Percentiles rank a stretch among this genome's conserved stretches.
Evolutionary conservation across 1,140 invertebrate genomes (phyloP).

Genomic region (Drosophila micromelanica): DNA sequence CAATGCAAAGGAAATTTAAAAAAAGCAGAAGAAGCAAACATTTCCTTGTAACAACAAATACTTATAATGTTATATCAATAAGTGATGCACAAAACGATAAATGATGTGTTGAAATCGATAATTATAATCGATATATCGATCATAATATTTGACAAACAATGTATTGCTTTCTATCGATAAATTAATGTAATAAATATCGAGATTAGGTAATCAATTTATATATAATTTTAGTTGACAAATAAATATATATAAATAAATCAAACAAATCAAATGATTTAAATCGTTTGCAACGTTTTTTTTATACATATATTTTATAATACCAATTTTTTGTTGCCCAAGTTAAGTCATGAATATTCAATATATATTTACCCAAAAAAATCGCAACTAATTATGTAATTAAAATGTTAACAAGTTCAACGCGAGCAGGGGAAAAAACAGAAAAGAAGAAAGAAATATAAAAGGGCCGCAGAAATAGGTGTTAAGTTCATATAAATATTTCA

Average conservation of each 20-base stretch:
- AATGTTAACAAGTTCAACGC: conserved; percentile 48
- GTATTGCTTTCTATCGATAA: too few species aligned
- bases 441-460: conserved; percentile 51
- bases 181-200: too few species aligned
- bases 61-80: conserved; percentile 20
- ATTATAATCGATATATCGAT: too few species aligned
- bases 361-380: conserved; percentile 31
- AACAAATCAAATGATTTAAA: too few species aligned
- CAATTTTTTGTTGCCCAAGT: neutral
- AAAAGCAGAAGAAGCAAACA: too few species aligned
- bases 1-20: conserved; percentile 2
- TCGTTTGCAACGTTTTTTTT: too few species aligned
- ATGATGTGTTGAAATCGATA: too few species aligned
- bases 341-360: conserved; percentile 33
- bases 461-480: conserved; percentile 43
- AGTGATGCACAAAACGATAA: neutral
- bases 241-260: too few species aligned
- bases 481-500: conserved; percentile 49
- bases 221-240: too few species aligned
- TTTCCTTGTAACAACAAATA: conserved; percentile 12
- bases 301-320: too few species aligned
- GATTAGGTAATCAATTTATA: too few species aligned
- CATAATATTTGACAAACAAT: too few species aligned
- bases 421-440: conserved; percentile 48
- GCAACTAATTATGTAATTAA: conserved; percentile 54